phyloP scores from a whole-genome alignment of 2,888 invertebrate genomes.

The Drosophila rubida region DNA sequence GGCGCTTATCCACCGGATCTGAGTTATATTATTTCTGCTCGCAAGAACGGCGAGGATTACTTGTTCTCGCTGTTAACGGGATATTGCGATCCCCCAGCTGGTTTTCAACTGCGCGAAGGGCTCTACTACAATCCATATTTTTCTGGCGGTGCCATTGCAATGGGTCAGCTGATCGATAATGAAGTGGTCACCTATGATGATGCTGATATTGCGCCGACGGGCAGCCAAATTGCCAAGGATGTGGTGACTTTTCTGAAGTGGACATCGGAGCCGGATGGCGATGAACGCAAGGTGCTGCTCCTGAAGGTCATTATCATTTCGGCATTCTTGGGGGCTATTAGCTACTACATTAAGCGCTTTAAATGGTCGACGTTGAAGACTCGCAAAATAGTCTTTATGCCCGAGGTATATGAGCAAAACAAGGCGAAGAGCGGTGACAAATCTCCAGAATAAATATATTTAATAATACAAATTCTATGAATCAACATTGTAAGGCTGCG shows the following conservation, averaged over 20 bases:
- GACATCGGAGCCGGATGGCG: slow-evolving; percentile 96
- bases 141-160: slow-evolving; percentile 97
- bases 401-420: slow-evolving; percentile 81
- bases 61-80: slow-evolving; percentile 97
- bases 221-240: slow-evolving; percentile 98
- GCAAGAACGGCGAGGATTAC: slow-evolving; percentile 98
- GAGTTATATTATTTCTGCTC: slow-evolving; percentile 93
- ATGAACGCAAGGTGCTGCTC: slow-evolving; percentile 92
- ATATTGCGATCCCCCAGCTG: slow-evolving; percentile 97
- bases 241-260: slow-evolving; percentile 96
- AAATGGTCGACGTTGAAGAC: slow-evolving; percentile 94
- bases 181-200: slow-evolving; percentile 88
- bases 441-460: slow-evolving; percentile 14
- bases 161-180: slow-evolving; percentile 96
- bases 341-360: slow-evolving; percentile 93
- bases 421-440: slow-evolving; percentile 11
- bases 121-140: slow-evolving; percentile 99
- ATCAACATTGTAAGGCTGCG: slow-evolving; percentile 1
- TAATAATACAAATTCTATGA: not conserved
- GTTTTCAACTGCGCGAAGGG: slow-evolving; percentile 93
- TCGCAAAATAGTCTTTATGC: slow-evolving; percentile 92
- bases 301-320: slow-evolving; percentile 91
- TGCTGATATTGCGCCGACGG: slow-evolving; percentile 96
- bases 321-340: slow-evolving; percentile 86
- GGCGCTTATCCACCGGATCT: slow-evolving; percentile 99